Percentiles rank a stretch among this genome's conserved stretches.
Evolutionary conservation across 2,113 vertebrate genomes (phyloP).

Genomic region (Platichthys stellatus): DNA sequence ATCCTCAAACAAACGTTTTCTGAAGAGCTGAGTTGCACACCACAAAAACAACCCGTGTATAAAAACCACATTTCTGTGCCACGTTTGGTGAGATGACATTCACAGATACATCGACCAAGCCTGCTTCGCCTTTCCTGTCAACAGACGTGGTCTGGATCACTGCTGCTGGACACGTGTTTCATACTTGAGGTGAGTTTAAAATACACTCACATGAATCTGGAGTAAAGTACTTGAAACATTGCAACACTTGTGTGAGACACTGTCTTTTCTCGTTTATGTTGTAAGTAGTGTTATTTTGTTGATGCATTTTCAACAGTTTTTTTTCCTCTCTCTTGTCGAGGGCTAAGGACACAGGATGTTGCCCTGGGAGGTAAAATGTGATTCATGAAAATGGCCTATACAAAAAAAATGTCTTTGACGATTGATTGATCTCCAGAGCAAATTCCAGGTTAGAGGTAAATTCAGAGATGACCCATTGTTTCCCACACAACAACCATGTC

Average conservation of each 20-base stretch:
- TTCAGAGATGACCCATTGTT: background rate
- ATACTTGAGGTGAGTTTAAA: slow-evolving; percentile 24
- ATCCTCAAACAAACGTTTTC: slow-evolving; percentile 30
- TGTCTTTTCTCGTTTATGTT: background rate
- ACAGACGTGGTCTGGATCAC: slow-evolving; percentile 6
- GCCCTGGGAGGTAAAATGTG: too few relatives aligned
- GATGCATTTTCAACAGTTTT: background rate
- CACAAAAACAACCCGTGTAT: slow-evolving; percentile 16
- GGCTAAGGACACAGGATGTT: too few relatives aligned
- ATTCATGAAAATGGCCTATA: too few relatives aligned
- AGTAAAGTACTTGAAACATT: background rate
- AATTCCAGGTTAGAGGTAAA: background rate
- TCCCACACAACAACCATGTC: background rate
- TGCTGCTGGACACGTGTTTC: slow-evolving; percentile 28
- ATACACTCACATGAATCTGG: background rate
- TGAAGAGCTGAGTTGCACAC: slow-evolving; percentile 7
- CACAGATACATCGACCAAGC: background rate
- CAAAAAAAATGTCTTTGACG: too few relatives aligned
- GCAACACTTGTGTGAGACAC: background rate
- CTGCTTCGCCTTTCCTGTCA: background rate
- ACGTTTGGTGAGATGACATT: background rate
- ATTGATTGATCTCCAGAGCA: too few relatives aligned
- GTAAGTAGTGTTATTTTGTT: background rate
- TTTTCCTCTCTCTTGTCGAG: too few relatives aligned
- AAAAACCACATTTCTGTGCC: background rate